These are phyloP conservation scores for Zaprionus africanus DNA, from an alignment of 1,140 invertebrate genomes.

Conservation along the genomic window DNA sequence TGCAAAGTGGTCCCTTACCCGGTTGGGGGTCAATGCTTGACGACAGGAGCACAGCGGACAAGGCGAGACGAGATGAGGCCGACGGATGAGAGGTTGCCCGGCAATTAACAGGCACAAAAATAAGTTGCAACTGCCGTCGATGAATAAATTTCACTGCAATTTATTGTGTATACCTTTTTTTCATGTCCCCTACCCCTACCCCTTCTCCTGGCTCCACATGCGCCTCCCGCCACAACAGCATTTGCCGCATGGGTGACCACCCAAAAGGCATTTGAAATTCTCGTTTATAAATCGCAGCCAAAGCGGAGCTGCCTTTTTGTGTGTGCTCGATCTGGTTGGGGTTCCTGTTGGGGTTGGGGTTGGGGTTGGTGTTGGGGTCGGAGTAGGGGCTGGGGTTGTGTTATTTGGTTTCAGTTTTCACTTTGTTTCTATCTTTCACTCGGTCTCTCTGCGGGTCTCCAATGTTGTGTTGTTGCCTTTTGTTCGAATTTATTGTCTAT, in stretches of 20 bases:
- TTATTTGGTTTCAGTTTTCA: slow-evolving; percentile 66
- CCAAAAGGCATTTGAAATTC: slow-evolving; percentile 62
- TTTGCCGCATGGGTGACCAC: slow-evolving; percentile 68
- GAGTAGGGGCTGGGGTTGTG: slow-evolving; percentile 32
- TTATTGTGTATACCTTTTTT: slow-evolving; percentile 9
- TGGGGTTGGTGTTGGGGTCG: slow-evolving; percentile 18
- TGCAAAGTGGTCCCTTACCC: slow-evolving; percentile 52
- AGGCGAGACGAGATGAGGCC: not conserved
- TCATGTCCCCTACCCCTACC: not conserved
- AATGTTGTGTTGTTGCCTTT: slow-evolving; percentile 69
- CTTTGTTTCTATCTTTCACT: slow-evolving; percentile 32
- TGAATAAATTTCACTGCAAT: slow-evolving; percentile 48
- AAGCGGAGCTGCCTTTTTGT: slow-evolving; percentile 54
- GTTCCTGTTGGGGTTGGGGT: slow-evolving; percentile 6
- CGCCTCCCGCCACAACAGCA: slow-evolving; percentile 60
- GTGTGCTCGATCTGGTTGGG: slow-evolving; percentile 26
- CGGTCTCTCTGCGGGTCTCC: slow-evolving; percentile 1
- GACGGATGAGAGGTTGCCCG: not conserved
- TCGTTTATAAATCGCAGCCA: slow-evolving; percentile 67
- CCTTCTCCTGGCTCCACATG: not conserved
- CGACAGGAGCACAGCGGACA: not conserved
- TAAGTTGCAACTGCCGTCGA: slow-evolving; percentile 52
- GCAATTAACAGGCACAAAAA: slow-evolving; percentile 56
- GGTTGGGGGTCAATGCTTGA: not conserved
- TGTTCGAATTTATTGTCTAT: slow-evolving; percentile 76